Evolutionary conservation across 1,140 invertebrate species (phyloP), one percentile per base, ranked within the genome.

Genomic region (Polypedilum pembai): DNA sequence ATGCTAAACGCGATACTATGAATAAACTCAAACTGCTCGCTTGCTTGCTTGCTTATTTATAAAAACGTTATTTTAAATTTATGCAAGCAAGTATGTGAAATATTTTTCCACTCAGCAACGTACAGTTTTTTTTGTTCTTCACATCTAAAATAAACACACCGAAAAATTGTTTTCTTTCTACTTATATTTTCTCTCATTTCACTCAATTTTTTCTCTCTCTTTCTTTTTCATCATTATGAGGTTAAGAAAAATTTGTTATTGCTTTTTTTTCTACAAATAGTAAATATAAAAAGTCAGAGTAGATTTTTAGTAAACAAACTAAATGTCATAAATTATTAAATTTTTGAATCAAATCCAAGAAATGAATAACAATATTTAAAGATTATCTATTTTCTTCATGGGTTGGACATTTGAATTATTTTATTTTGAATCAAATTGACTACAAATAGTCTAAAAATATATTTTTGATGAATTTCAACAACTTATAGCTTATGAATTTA

Each of bases 231-330:
- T 15, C 45, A n/a, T n/a, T 4, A 56, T n/a, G n/a, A 8, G 45
- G 45, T 56, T 56, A n/a, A 56, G 45, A 56, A 56, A 56, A 56
- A 56, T 56, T 56, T 56, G 45, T 56, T 56, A 56, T 56, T 56
- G 45, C 45, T 15, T 8, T n/a, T 33, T 33, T 33, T n/a, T n/a
- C n/a, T 33, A 33, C 24, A 33, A 5, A 33, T 33, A 33, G 24
- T 33, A 33, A 33, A 33, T 33, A 33, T 33, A 5, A 33, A 33
- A 33, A 33, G 24, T 33, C 24, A 33, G 24, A 33, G 24, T 33
- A 3, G 24, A 33, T 3, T 33, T 33, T 33, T 33, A n/a, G n/a
- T n/a, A n/a, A n/a, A n/a, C n/a, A n/a, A n/a, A n/a, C n/a, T n/a
- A n/a, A n/a, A n/a, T n/a, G n/a, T n/a, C n/a, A n/a, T n/a, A n/a